Conservation (phyloP, 2,113 vertebrate genomes). For the Boleophthalmus pectinirostris region DNA sequence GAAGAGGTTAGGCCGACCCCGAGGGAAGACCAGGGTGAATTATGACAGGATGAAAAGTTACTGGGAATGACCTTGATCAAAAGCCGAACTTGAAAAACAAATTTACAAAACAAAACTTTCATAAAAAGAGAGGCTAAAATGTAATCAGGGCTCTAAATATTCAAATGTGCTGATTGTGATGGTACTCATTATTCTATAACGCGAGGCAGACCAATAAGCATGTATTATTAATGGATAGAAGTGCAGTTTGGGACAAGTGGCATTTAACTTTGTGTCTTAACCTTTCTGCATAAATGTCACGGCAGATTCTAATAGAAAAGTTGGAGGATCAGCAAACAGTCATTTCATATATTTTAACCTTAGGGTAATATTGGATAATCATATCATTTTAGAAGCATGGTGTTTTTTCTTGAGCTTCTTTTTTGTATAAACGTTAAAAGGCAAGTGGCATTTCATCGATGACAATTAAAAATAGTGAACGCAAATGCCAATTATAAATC, state of each 20-base stretch:
- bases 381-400: background rate
- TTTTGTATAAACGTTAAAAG: background rate
- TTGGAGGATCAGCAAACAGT: slow-evolving; percentile 46
- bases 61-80: slow-evolving; percentile 57
- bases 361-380: background rate
- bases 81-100: slow-evolving; percentile 5
- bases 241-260: slow-evolving; percentile 59
- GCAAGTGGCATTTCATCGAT: background rate
- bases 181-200: slow-evolving; percentile 50
- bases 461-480: background rate
- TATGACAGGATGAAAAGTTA: slow-evolving; percentile 49
- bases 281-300: slow-evolving; percentile 66
- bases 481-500: background rate
- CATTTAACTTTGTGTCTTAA: slow-evolving; percentile 63
- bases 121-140: slow-evolving; percentile 37
- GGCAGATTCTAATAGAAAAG: slow-evolving; percentile 51
- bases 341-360: slow-evolving; percentile 50
- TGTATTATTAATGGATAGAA: slow-evolving; percentile 59
- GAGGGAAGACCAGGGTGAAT: slow-evolving; percentile 42
- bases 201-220: slow-evolving; percentile 52
- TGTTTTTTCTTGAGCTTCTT: background rate
- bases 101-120: background rate
- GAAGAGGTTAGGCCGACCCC: slow-evolving; percentile 41
- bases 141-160: slow-evolving; percentile 53
- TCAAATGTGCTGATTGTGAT: slow-evolving; percentile 50